Conservation (phyloP, 2,797 vertebrate genomes). For the Apogon hyalosoma region DNA sequence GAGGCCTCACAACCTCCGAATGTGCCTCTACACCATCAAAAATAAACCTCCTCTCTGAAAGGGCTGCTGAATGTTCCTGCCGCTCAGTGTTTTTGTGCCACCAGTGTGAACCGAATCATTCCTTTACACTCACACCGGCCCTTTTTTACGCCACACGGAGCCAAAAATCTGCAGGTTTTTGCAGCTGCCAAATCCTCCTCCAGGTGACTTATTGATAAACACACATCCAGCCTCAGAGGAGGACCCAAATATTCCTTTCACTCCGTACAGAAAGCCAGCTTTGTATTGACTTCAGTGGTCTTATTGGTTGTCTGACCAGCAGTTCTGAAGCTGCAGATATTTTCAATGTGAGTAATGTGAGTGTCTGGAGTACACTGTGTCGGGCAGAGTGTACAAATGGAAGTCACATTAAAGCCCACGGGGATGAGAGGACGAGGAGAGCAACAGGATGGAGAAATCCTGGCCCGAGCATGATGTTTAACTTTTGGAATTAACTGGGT, state of each 20-base stretch:
- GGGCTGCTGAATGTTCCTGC: background rate
- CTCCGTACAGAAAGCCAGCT: constrained; percentile 1
- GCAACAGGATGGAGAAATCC: constrained; percentile 8
- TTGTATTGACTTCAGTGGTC: constrained; percentile 20
- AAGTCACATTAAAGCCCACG: constrained; percentile 3
- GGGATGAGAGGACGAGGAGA: background rate
- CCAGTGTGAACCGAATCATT: background rate
- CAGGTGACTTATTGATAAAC: constrained; percentile 41
- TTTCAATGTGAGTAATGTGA: constrained; percentile 2
- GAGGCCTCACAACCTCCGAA: too few species aligned
- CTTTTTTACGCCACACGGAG: constrained; percentile 39
- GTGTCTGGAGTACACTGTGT: constrained; percentile 5
- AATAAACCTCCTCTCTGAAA: too few species aligned
- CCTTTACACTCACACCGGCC: background rate
- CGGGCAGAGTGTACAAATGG: background rate
- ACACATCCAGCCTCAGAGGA: constrained; percentile 27
- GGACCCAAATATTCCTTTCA: constrained; percentile 10
- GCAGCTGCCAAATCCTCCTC: constrained; percentile 32
- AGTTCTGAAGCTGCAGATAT: constrained; percentile 26
- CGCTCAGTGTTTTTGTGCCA: background rate
- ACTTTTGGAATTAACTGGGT: too few species aligned
- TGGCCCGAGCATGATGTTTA: too few species aligned
- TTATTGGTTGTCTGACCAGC: constrained; percentile 8
- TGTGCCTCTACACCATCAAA: too few species aligned
- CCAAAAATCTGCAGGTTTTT: constrained; percentile 32